Evolutionary conservation across 1,140 invertebrate genomes (phyloP).

Genomic region (Pissodes strobi): DNA sequence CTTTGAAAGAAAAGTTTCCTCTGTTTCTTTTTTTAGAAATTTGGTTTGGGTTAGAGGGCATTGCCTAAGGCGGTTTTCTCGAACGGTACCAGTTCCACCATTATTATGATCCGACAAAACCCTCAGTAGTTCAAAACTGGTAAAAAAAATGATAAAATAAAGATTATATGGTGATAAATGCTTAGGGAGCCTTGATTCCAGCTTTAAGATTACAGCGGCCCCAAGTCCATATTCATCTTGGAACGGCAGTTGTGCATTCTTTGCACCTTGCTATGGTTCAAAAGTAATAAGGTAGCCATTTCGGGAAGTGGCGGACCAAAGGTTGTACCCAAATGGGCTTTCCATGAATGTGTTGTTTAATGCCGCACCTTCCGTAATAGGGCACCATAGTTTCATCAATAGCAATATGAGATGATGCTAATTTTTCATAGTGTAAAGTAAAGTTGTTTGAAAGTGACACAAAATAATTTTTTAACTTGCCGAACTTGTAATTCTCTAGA

Average conservation of each 20-base stretch:
- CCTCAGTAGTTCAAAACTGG: too few relatives aligned
- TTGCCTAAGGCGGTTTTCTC: too few relatives aligned
- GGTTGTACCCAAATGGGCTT: conserved; percentile 38
- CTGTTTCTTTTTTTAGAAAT: neutral
- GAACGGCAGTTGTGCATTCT: too few relatives aligned
- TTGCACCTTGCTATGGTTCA: too few relatives aligned
- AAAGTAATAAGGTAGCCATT: conserved; percentile 38
- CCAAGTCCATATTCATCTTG: too few relatives aligned
- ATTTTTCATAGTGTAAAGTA: neutral
- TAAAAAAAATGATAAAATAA: too few relatives aligned
- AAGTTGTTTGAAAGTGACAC: conserved; percentile 20
- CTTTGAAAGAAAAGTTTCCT: neutral
- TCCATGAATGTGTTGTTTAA: conserved; percentile 39
- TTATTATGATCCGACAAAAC: neutral
- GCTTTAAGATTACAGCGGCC: too few relatives aligned
- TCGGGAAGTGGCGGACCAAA: conserved; percentile 29
- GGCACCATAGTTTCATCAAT: too few relatives aligned
- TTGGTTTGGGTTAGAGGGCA: neutral
- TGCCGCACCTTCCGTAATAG: conserved; percentile 20
- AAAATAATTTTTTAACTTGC: too few relatives aligned
- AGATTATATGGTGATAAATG: too few relatives aligned
- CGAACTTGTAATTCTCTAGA: conserved; percentile 30
- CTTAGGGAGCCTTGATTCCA: neutral
- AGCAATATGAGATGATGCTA: neutral
- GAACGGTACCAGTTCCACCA: too few relatives aligned